A percentile compares a stretch with the other conserved stretches of the same genome.
These are phyloP conservation scores for Cacatua alba DNA, from an alignment of 2,113 vertebrate species.

Conservation along the genomic window DNA sequence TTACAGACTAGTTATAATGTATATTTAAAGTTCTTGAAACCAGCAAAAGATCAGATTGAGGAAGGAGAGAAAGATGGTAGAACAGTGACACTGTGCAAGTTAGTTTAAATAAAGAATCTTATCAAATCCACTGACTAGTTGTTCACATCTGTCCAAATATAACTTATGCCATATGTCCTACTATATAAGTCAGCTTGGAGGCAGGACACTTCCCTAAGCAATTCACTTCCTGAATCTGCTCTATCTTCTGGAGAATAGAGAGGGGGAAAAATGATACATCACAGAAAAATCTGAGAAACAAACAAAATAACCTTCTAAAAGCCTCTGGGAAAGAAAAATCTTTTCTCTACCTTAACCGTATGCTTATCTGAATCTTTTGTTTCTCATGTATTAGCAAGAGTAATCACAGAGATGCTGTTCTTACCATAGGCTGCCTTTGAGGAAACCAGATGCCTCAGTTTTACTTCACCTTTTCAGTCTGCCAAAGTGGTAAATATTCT, in stretches of 20 bases:
- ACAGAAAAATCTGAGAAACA: constrained; percentile 36
- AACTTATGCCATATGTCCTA: constrained; percentile 66
- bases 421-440: neutral
- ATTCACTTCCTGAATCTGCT: constrained; percentile 63
- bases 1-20: neutral
- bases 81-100: constrained; percentile 63
- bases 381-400: neutral
- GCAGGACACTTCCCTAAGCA: constrained; percentile 64
- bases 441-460: neutral
- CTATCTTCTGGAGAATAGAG: constrained; percentile 38
- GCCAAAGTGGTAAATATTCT: neutral
- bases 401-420: neutral
- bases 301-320: constrained; percentile 37
- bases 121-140: constrained; percentile 67
- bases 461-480: neutral
- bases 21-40: constrained; percentile 33
- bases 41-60: constrained; percentile 46
- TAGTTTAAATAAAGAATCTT: constrained; percentile 70
- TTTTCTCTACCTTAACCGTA: neutral
- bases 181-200: constrained; percentile 69
- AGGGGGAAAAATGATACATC: neutral
- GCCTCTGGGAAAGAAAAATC: constrained; percentile 11
- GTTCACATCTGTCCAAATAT: constrained; percentile 73
- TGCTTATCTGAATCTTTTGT: constrained; percentile 4
- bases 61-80: constrained; percentile 44